Evolutionary conservation across 2,888 invertebrate species (phyloP).

Genomic region (Protophormia terraenovae): DNA sequence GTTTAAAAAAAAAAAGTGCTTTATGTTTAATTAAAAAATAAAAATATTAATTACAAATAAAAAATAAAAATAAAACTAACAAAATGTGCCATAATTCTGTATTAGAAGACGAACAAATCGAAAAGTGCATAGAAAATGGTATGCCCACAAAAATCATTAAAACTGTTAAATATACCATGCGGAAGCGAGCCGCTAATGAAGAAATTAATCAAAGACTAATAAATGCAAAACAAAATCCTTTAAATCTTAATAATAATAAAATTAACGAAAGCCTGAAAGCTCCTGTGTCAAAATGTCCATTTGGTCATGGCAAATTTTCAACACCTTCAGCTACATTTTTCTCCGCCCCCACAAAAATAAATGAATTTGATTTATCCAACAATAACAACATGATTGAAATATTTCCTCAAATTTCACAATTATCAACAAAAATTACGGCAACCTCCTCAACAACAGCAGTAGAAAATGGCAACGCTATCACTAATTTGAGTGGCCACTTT

Average conservation of each 20-base stretch:
- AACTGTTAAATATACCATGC: slow-evolving; percentile 76
- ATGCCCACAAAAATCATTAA: slow-evolving; percentile 79
- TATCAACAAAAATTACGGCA: slow-evolving; percentile 1
- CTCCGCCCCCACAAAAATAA: background rate
- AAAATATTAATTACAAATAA: background rate
- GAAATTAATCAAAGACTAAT: slow-evolving; percentile 15
- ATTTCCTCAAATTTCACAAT: slow-evolving; percentile 42
- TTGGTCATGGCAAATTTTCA: slow-evolving; percentile 53
- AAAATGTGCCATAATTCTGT: slow-evolving; percentile 80
- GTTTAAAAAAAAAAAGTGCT: background rate
- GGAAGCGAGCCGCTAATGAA: slow-evolving; percentile 73
- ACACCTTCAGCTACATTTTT: background rate
- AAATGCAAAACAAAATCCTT: background rate
- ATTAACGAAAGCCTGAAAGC: background rate
- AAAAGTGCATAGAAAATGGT: slow-evolving; percentile 78
- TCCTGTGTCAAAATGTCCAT: slow-evolving; percentile 60
- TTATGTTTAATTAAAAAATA: background rate
- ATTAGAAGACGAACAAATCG: slow-evolving; percentile 79
- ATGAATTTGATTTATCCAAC: slow-evolving; percentile 21
- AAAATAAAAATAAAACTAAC: slow-evolving; percentile 66
- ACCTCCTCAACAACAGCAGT: too few species aligned
- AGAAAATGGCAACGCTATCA: slow-evolving; percentile 29
- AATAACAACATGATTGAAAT: slow-evolving; percentile 24
- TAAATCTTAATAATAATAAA: background rate
- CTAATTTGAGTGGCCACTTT: slow-evolving; percentile 56